A percentile compares a stretch with the other conserved stretches of the same genome.
Conservation (phyloP, 2,113 vertebrate genomes). For the pig (Sus scrofa) region T2T-Sscrofa CM000819.6:93016501-93017000, state of each 20-base stretch:
- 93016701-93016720: neutral
- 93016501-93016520: neutral
- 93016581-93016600: neutral
- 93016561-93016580: neutral
- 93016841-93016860: neutral
- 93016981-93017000: neutral
- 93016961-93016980: neutral
- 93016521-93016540: neutral
- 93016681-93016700: neutral
- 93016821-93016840: neutral
- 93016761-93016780: neutral
- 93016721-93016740: neutral
- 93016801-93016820: neutral
- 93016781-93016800: slow-evolving; percentile 55
- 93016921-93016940: neutral
- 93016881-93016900: neutral
- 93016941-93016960: neutral
- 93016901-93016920: neutral
- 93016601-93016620: neutral
- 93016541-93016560: neutral
- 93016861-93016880: neutral
- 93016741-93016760: neutral
- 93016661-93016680: neutral
- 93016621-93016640: neutral
- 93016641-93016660: neutral